Conservation (phyloP, 2,888 invertebrate species). For the Agrotis clavis region DNA sequence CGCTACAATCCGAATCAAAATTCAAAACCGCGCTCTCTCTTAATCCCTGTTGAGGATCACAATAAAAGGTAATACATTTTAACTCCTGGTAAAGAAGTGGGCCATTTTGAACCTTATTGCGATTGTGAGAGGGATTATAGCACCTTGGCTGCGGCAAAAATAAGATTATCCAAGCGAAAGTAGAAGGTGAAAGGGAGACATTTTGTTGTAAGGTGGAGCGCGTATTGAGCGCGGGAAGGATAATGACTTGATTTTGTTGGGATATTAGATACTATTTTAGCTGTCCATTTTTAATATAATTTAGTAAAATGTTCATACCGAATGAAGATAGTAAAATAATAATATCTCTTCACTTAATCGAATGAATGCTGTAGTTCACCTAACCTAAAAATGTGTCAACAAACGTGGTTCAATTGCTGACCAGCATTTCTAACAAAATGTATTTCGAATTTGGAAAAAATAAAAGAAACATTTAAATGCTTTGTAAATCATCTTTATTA, state of each 20-base stretch:
- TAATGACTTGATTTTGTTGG: conserved; percentile 59
- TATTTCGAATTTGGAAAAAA: too few relatives aligned
- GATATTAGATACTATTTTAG: not conserved
- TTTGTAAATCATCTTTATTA: too few relatives aligned
- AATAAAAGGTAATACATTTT: conserved; percentile 92
- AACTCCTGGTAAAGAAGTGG: conserved; percentile 77
- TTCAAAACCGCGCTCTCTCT: conserved; percentile 91
- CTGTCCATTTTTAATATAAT: not conserved
- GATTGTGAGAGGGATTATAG: conserved; percentile 73
- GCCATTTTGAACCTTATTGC: conserved; percentile 78
- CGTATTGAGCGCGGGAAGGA: conserved; percentile 64
- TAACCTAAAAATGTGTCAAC: too few relatives aligned
- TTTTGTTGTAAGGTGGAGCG: conserved; percentile 82
- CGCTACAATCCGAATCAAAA: conserved; percentile 90
- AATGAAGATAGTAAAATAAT: too few relatives aligned
- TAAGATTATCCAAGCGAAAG: conserved; percentile 91
- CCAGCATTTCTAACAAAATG: too few relatives aligned
- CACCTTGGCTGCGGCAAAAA: conserved; percentile 79
- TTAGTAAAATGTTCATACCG: not conserved
- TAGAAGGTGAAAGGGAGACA: conserved; percentile 91
- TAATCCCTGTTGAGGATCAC: conserved; percentile 91
- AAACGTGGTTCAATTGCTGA: too few relatives aligned
- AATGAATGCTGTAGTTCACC: too few relatives aligned
- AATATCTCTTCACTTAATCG: too few relatives aligned
- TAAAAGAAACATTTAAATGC: too few relatives aligned